These are phyloP conservation scores for Oryzias dopingdopingensis DNA, from an alignment of 2,797 vertebrate species.

Conservation along the genomic window DNA sequence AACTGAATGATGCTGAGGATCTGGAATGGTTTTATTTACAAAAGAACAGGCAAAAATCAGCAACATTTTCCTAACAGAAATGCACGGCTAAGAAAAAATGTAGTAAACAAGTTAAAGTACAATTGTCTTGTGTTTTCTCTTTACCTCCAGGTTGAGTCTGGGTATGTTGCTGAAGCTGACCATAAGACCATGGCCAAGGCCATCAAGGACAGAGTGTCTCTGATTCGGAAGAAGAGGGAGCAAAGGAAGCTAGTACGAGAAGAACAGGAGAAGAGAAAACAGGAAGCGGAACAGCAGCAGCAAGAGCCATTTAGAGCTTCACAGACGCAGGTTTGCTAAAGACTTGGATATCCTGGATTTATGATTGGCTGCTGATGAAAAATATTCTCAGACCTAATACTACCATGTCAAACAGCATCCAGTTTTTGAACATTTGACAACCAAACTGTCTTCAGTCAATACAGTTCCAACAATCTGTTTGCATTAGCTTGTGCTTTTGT, in stretches of 20 bases:
- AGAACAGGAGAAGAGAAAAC: conserved; percentile 87
- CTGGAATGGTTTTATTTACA: background rate
- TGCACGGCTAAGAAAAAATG: background rate
- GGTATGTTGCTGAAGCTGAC: conserved; percentile 96
- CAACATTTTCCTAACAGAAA: background rate
- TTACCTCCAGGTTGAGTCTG: conserved; percentile 88
- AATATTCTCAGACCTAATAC: too few species aligned
- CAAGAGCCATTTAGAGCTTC: conserved; percentile 47
- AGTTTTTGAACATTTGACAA: background rate
- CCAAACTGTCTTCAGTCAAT: too few species aligned
- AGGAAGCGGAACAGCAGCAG: conserved; percentile 47
- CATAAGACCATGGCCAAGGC: conserved; percentile 99
- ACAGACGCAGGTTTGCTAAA: conserved; percentile 58
- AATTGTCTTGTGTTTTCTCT: background rate
- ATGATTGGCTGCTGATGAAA: background rate
- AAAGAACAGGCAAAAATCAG: too few species aligned
- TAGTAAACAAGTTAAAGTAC: background rate
- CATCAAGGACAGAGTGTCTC: conserved; percentile 94
- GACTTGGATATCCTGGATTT: background rate
- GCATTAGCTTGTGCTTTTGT: conserved; percentile 9
- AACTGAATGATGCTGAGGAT: background rate
- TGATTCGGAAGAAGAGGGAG: conserved; percentile 93
- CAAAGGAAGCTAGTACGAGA: conserved; percentile 91
- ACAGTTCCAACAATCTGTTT: background rate
- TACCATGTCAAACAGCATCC: background rate